Evolutionary conservation across 2,797 vertebrate species (phyloP), one percentile per base, ranked within the genome.

Genomic region (Lepidocolaptes lacrymiger): DNA sequence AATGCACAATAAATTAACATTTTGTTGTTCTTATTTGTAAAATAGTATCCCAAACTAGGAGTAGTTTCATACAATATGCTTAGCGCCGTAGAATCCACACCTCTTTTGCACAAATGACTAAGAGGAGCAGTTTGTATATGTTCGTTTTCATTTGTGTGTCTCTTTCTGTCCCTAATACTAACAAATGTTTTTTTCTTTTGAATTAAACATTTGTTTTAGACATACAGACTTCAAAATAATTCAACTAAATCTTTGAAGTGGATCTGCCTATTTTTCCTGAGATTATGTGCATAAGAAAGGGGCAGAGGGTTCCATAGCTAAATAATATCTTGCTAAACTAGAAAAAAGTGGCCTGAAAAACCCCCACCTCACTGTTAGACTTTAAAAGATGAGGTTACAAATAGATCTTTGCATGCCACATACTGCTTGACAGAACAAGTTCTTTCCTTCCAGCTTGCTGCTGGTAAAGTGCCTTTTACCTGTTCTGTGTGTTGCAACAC

Each of bases 151-250:
- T 89, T 85, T 56, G 5, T n/a, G 6, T 28, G 8, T 39, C 37
- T 55, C 11, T 74, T 54, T 32, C 17, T n/a, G 26, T 63, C 24
- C 10, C 21, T 37, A 34, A 27, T 58, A 46, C 11, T 69, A 78
- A 41, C 6, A 44, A n/a, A 37, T 64, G 37, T 0, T 12, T 34
- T 10, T 22, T 75, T 36, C 44, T 49, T 58, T 20, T 37, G 54
- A 64, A 54, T 48, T 37, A 22, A 8, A 37, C 11, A 36, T 32
- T 48, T 59, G 1, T 18, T 89, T 87, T 56, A 58, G 13, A 34
- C 1, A 0, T 39, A 27, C 1, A 7, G 20, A 63, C 19, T 13
- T 69, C 34, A 24, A 6, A 67, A 17, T 39, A 67, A 56, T n/a
- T 28, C 20, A 43, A 30, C 18, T 89, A 51, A 81, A 94, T 15